A percentile compares a stretch with the other conserved stretches of the same genome.
Evolutionary conservation across 2,113 vertebrate genomes (phyloP).

Genomic region (human (Homo sapiens)): GRCh38 chr5:86978501-86979000

Average conservation of each 20-base stretch:
- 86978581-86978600: background rate
- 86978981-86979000: background rate
- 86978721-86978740: background rate
- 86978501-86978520: background rate
- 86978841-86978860: background rate
- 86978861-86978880: background rate
- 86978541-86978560: background rate
- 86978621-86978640: background rate
- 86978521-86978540: background rate
- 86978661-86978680: background rate
- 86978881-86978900: background rate
- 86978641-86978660: background rate
- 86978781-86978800: background rate
- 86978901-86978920: background rate
- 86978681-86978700: background rate
- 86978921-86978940: background rate
- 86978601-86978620: background rate
- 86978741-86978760: background rate
- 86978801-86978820: too few species aligned
- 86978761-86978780: background rate
- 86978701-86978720: background rate
- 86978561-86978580: background rate
- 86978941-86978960: background rate
- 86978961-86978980: conserved; percentile 17
- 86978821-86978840: background rate